These are phyloP conservation scores for Halcyon leucocephala DNA, from an alignment of 2,797 vertebrate species.

Conservation along the genomic window DNA sequence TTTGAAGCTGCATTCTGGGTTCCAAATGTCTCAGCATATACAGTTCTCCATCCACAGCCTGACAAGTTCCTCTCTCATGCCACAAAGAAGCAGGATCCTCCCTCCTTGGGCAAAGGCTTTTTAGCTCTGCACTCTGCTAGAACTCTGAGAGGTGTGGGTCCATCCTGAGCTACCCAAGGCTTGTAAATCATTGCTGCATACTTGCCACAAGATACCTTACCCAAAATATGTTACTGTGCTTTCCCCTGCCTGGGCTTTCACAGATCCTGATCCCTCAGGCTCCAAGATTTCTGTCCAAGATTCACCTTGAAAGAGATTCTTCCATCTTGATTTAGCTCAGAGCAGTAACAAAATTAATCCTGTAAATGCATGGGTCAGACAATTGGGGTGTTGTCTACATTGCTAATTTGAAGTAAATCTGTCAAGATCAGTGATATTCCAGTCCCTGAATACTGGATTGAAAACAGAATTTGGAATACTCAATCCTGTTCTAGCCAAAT, in stretches of 20 bases:
- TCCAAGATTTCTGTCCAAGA: background rate
- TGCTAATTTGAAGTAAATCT: background rate
- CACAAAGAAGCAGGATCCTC: background rate
- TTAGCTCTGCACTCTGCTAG: background rate
- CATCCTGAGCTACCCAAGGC: background rate
- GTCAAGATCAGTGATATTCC: background rate
- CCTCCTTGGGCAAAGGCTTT: background rate
- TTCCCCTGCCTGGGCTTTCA: background rate
- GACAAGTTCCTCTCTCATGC: background rate
- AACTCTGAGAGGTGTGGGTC: background rate
- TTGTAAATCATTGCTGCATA: background rate
- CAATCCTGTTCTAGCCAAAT: background rate
- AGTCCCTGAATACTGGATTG: background rate
- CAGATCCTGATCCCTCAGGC: background rate
- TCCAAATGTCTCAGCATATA: background rate
- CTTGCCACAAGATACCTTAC: background rate
- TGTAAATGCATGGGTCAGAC: rapidly evolving
- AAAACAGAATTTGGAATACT: background rate
- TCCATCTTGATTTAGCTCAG: background rate
- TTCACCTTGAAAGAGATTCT: background rate
- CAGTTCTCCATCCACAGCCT: background rate
- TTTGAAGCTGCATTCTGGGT: background rate
- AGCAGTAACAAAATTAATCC: background rate
- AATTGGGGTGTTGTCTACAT: background rate
- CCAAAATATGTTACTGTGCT: background rate